phyloP scores from a whole-genome alignment of 2,113 vertebrate genomes.

The Cranoglanis bouderius region DNA sequence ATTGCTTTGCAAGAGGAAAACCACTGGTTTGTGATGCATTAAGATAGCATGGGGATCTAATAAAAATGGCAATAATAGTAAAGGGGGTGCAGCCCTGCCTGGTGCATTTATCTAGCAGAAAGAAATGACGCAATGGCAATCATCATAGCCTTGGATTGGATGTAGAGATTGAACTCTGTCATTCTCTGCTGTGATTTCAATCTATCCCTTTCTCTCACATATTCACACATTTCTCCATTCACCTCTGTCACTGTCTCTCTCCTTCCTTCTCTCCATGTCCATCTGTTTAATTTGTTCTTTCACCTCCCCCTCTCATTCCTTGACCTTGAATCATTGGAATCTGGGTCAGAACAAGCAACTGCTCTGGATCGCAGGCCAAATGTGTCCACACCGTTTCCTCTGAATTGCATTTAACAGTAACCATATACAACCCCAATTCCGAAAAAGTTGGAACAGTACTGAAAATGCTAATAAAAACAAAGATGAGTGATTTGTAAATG shows the following conservation, averaged over 20 bases:
- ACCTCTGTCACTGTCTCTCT: neutral
- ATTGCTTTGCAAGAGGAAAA: neutral
- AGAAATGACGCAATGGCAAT: neutral
- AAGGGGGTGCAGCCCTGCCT: neutral
- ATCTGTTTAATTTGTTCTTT: slow-evolving; percentile 34
- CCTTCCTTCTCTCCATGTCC: slow-evolving; percentile 28
- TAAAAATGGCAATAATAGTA: neutral
- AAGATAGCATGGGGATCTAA: neutral
- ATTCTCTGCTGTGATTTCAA: neutral
- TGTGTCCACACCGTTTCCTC: slow-evolving; percentile 17
- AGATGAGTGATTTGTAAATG: no score
- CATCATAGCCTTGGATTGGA: neutral
- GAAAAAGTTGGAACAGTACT: no score
- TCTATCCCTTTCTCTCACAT: neutral
- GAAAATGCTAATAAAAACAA: no score
- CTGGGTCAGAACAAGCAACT: slow-evolving; percentile 46
- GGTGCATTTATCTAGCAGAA: neutral
- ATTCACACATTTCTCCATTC: neutral
- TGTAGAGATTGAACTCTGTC: neutral
- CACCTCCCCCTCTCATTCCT: slow-evolving; percentile 22
- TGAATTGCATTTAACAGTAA: neutral
- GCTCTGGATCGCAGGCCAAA: slow-evolving; percentile 32
- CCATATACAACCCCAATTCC: slow-evolving; percentile 25
- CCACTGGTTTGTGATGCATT: neutral
- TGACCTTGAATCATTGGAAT: slow-evolving; percentile 39